Base-by-base conservation (phyloP, 1,140 invertebrate species). In the Camponotus vicinus region DNA sequence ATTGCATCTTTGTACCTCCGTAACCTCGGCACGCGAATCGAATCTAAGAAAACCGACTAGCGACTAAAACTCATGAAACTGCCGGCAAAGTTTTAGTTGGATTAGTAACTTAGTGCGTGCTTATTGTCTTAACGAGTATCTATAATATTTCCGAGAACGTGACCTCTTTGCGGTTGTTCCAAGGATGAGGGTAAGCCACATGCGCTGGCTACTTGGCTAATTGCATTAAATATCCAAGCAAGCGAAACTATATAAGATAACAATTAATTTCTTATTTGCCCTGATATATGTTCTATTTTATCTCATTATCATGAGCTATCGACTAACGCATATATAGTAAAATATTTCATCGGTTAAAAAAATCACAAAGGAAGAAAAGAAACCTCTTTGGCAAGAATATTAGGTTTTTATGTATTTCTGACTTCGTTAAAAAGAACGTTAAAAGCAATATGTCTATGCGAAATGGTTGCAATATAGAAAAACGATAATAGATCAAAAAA, bases 11-110 rank as follows among this genome's bases (percentile, higher is more conserved):
- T n/a, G 71, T 80, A 73, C 76, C 88, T 78, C 70, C 67, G 88
- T 87, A 90, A 90, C 89, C 89, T 85, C 88, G 85, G 88, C 89
- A 90, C 89, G 89, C 89, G 90, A 92, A 93, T 91, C 87, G 92
- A 91, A 90, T 92, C 89, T 85, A 89, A 92, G 91, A 91, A 91
- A 92, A 85, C 88, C 79, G 66, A 87, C 66, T 34, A 79, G n/a
- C 21, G 49, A n/a, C 42, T 67, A 45, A 45, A 79, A 55, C 86
- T 89, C 73, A 42, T 86, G 55, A 79, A 87, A 63, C 67, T 73
- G 87, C 66, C 55, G 40, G 57, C 42, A 21, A 89, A 90, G 45
- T 89, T 90, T 84, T 73, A 73, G 61, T 78, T 57, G 88, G 73
- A 71, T 89, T 84, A 84, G 55, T 66, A 76, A 85, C 59, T 88